These are phyloP conservation scores for Hiodon tergisus DNA, from an alignment of 2,113 vertebrate species.

Conservation along the genomic window DNA sequence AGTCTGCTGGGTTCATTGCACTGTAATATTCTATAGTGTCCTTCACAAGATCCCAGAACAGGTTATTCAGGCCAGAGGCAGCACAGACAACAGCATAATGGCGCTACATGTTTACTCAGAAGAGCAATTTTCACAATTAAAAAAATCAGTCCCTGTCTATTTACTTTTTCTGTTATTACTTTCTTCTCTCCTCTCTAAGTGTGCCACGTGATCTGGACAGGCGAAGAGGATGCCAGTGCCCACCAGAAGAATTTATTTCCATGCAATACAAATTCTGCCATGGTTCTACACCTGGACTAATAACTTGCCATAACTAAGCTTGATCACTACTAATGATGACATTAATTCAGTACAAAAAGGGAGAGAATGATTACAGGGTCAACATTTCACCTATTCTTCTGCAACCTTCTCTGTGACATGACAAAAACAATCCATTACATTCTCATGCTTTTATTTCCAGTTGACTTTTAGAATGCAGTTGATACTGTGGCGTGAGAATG, in stretches of 20 bases:
- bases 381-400: not conserved
- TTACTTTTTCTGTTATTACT: not conserved
- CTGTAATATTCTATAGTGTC: too few relatives aligned
- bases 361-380: constrained; percentile 5
- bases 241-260: not conserved
- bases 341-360: constrained; percentile 13
- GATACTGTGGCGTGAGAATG: not conserved
- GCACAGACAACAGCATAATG: too few relatives aligned
- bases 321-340: constrained; percentile 19
- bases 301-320: constrained; percentile 19
- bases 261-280: constrained; percentile 5
- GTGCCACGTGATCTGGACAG: not conserved
- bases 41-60: too few relatives aligned
- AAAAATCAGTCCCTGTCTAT: not conserved
- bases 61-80: too few relatives aligned
- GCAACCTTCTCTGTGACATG: constrained; percentile 7
- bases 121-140: too few relatives aligned
- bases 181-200: constrained; percentile 1
- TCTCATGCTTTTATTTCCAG: not conserved
- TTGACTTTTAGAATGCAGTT: not conserved
- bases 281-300: constrained; percentile 1
- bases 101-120: too few relatives aligned
- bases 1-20: too few relatives aligned
- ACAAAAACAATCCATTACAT: not conserved
- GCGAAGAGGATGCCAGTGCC: not conserved